Evolutionary conservation across 2,113 vertebrate species (phyloP).

Genomic region (Lampris incognitus): DNA sequence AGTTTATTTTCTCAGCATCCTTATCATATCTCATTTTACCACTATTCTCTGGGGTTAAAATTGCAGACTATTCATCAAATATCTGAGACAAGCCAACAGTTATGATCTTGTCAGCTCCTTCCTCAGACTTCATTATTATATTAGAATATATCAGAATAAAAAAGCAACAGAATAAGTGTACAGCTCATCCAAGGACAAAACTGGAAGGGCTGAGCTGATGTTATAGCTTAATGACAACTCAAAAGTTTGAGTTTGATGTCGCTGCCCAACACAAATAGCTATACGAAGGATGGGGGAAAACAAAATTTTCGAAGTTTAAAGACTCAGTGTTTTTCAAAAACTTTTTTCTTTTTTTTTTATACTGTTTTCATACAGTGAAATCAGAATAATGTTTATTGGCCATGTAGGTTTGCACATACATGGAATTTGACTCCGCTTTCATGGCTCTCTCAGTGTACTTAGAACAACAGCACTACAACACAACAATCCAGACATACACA

Average conservation of each 20-base stretch:
- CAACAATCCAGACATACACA: no score
- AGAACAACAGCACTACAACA: no score
- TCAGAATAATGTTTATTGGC: not conserved
- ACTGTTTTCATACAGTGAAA: conserved; percentile 4
- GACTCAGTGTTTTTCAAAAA: no score
- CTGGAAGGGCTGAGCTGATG: no score
- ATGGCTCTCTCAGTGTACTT: no score
- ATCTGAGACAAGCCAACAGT: conserved; percentile 35
- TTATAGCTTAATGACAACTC: not conserved
- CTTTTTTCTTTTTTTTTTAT: not conserved
- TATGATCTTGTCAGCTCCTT: conserved; percentile 44
- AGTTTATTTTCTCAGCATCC: conserved; percentile 39
- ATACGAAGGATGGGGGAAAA: no score
- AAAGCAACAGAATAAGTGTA: not conserved
- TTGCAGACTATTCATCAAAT: conserved; percentile 43
- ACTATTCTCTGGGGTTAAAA: conserved; percentile 20
- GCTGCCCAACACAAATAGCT: no score
- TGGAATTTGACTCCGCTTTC: no score
- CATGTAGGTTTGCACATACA: no score
- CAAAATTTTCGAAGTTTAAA: no score
- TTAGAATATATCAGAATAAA: conserved; percentile 14
- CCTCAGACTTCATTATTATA: conserved; percentile 38
- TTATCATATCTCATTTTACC: conserved; percentile 57
- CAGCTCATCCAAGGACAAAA: no score
- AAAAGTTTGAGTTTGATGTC: no score